A percentile compares a stretch with the other conserved stretches of the same genome.
Conservation (phyloP, 2,113 vertebrate genomes). For the Gymnorhina tibicen region DNA sequence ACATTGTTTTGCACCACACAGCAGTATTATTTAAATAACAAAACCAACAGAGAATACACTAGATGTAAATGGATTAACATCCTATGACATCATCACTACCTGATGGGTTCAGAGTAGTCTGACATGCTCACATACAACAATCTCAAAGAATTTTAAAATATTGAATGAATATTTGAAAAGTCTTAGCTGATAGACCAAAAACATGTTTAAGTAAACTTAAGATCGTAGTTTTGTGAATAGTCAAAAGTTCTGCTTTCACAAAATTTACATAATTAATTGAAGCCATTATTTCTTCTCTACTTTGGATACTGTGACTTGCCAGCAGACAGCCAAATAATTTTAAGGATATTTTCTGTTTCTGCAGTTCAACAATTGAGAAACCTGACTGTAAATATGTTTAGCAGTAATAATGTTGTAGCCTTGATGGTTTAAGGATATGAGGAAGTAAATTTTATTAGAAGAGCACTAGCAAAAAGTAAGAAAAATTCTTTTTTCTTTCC, state of each 20-base stretch:
- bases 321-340: background rate
- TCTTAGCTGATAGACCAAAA: background rate
- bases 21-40: background rate
- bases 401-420: background rate
- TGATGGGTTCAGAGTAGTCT: background rate
- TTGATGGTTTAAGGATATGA: background rate
- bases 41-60: background rate
- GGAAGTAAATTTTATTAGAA: conserved; percentile 1
- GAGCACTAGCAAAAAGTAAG: background rate
- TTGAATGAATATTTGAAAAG: background rate
- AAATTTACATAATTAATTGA: background rate
- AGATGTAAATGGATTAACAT: background rate
- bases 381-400: background rate
- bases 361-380: background rate
- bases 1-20: background rate
- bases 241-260: background rate
- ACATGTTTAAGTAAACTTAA: background rate
- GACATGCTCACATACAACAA: background rate
- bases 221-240: background rate
- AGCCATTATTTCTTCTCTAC: background rate
- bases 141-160: background rate
- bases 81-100: background rate
- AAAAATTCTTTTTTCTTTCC: background rate
- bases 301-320: background rate
- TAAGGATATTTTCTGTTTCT: background rate